A percentile compares a stretch with the other conserved stretches of the same genome.
phyloP scores from a whole-genome alignment of 1,140 invertebrate species.

The Neodiprion lecontei region DNA sequence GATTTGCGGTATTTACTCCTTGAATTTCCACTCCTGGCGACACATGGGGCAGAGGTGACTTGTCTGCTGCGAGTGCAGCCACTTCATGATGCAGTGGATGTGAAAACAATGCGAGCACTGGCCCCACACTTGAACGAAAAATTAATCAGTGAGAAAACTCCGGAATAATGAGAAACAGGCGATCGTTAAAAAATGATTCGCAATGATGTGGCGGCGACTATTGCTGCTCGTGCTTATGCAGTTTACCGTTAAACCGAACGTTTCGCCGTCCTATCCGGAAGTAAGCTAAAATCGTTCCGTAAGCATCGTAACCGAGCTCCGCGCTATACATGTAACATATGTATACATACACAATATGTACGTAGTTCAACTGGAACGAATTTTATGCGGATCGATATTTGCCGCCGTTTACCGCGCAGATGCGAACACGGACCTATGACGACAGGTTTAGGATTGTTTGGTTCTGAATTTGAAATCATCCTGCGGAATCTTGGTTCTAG shows the following conservation, averaged over 20 bases:
- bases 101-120: constrained; percentile 99
- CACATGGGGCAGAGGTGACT: constrained; percentile 99
- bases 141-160: constrained; percentile 27
- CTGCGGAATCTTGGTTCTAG: too few species aligned
- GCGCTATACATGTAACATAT: too few species aligned
- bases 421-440: constrained; percentile 3
- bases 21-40: constrained; percentile 98
- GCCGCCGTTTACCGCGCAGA: not conserved
- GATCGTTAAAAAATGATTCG: not conserved
- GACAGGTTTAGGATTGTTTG: not conserved
- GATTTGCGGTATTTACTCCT: constrained; percentile 66
- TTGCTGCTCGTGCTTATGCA: too few species aligned
- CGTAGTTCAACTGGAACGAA: not conserved
- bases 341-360: too few species aligned
- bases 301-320: too few species aligned
- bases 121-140: constrained; percentile 85
- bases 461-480: too few species aligned
- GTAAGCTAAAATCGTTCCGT: too few species aligned
- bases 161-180: not conserved
- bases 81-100: constrained; percentile 99
- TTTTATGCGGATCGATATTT: not conserved
- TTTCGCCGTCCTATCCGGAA: too few species aligned
- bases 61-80: constrained; percentile 95
- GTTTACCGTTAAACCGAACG: too few species aligned
- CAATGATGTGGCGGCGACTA: not conserved